phyloP scores from a whole-genome alignment of 2,797 vertebrate species.

The Anableps anableps region DNA sequence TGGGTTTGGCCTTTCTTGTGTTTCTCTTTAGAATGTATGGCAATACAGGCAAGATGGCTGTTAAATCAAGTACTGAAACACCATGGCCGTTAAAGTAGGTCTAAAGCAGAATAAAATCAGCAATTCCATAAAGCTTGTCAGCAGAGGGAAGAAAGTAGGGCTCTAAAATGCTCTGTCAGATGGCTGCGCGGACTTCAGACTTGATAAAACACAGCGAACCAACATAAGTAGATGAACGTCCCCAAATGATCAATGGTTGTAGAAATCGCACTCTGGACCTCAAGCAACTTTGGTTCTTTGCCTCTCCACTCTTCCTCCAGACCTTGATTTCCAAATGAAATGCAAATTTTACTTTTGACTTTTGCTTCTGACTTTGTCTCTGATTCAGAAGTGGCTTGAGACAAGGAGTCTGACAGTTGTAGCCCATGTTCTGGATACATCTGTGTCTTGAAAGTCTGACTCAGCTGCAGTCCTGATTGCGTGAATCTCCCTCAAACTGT shows the following conservation, averaged over 20 bases:
- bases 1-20: too few species aligned
- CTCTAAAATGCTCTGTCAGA: not conserved
- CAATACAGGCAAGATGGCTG: not conserved
- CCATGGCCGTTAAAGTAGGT: not conserved
- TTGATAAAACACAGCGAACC: not conserved
- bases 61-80: not conserved
- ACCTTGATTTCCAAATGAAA: not conserved
- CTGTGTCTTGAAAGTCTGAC: too few species aligned
- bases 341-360: not conserved
- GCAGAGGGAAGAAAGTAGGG: not conserved
- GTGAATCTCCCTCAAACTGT: not conserved
- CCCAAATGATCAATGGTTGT: not conserved
- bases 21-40: not conserved
- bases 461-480: too few species aligned
- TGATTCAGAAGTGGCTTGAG: too few species aligned
- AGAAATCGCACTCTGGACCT: not conserved
- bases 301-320: not conserved
- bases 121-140: not conserved
- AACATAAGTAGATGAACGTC: not conserved
- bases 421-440: too few species aligned
- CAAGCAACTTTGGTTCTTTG: too few species aligned
- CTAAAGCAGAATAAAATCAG: not conserved
- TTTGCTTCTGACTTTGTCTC: too few species aligned
- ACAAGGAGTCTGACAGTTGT: too few species aligned
- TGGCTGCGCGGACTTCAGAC: not conserved